Conservation (phyloP, 2,888 invertebrate species). For the Cloeon dipterum region DNA sequence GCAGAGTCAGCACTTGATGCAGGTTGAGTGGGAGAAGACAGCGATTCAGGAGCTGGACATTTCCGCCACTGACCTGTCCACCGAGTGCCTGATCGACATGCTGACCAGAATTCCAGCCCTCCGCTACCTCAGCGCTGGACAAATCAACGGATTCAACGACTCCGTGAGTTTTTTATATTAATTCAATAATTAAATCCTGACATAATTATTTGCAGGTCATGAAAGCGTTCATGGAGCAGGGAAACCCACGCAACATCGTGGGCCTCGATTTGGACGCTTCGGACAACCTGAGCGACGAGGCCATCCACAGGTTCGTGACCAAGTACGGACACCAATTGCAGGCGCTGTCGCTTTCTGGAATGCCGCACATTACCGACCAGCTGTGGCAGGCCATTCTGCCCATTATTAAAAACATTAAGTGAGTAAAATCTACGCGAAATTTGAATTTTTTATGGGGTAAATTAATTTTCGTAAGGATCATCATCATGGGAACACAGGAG, state of each 20-base stretch:
- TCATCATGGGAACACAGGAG: conserved; percentile 94
- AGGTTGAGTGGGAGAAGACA: conserved; percentile 96
- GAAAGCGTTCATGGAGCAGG: conserved; percentile 75
- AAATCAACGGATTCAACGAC: conserved; percentile 94
- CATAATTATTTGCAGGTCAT: conserved; percentile 46
- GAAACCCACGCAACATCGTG: conserved; percentile 46
- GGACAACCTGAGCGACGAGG: conserved; percentile 85
- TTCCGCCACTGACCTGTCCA: conserved; percentile 85
- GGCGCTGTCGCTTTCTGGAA: conserved; percentile 76
- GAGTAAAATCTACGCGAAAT: conserved; percentile 11
- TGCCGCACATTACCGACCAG: conserved; percentile 95
- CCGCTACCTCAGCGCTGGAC: conserved; percentile 81
- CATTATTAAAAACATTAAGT: conserved; percentile 80
- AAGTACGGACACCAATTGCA: conserved; percentile 72
- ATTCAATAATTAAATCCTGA: too few species aligned
- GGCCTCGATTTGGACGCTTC: conserved; percentile 87
- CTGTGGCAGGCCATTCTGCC: conserved; percentile 93
- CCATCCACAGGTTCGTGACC: conserved; percentile 73
- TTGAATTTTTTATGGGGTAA: neutral
- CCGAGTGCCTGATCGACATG: conserved; percentile 85
- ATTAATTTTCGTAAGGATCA: conserved; percentile 38
- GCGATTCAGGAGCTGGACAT: conserved; percentile 86
- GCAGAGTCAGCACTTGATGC: conserved; percentile 78
- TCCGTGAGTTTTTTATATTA: conserved; percentile 37
- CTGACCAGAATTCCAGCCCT: conserved; percentile 65